Conservation (phyloP, 2,797 vertebrate species). For the Caiman crocodilus region DNA sequence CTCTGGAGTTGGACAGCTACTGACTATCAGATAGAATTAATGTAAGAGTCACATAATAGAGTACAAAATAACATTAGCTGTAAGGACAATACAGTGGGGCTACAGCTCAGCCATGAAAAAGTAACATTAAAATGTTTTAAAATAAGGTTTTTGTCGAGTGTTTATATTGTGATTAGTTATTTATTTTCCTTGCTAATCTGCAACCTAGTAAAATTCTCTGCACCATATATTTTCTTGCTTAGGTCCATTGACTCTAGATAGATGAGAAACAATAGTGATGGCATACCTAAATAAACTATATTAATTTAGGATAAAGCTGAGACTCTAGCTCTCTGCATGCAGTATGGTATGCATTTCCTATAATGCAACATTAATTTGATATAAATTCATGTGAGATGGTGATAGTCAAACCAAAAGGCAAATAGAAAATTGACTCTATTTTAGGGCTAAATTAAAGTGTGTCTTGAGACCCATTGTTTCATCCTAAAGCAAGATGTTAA, state of each 20-base stretch:
- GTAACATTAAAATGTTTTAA: background rate
- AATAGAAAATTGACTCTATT: background rate
- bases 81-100: background rate
- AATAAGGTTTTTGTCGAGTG: background rate
- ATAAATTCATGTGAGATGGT: background rate
- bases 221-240: fast-evolving
- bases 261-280: background rate
- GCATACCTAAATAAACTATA: background rate
- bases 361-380: background rate
- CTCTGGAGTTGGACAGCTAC: background rate
- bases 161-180: background rate
- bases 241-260: background rate
- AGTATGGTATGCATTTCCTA: background rate
- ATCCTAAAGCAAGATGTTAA: background rate
- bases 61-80: background rate
- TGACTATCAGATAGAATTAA: background rate
- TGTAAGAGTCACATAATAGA: background rate
- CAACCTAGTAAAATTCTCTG: background rate
- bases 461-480: background rate
- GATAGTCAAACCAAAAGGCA: background rate
- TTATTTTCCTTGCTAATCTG: fast-evolving
- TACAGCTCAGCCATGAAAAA: background rate
- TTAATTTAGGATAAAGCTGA: background rate
- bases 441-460: background rate
- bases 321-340: fast-evolving